Percentiles rank a stretch among this genome's conserved stretches.
phyloP scores from a whole-genome alignment of 2,113 vertebrate species.

The Gallinago paraguaiae region DNA sequence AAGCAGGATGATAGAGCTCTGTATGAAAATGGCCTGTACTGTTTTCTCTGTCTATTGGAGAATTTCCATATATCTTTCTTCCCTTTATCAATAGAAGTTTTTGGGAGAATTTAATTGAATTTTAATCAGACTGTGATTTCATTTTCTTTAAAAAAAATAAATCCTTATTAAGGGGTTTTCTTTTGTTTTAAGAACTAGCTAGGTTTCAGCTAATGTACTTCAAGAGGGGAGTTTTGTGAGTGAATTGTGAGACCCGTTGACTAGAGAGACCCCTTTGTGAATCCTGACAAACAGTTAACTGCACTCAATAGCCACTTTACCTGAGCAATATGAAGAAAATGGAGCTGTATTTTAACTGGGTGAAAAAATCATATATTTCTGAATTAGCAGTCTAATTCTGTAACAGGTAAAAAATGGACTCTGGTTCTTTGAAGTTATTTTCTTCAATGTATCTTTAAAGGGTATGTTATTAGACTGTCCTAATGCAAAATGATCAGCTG shows the following conservation, averaged over 20 bases:
- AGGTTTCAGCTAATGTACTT: not conserved
- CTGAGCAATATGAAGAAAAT: not conserved
- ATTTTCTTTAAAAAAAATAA: not conserved
- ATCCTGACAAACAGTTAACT: not conserved
- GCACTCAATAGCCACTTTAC: not conserved
- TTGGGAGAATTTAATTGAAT: not conserved
- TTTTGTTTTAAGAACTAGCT: not conserved
- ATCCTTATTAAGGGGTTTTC: not conserved
- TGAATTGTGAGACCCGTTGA: not conserved
- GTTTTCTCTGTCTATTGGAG: not conserved
- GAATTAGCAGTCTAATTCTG: conserved; percentile 34
- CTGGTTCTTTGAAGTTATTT: conserved; percentile 56
- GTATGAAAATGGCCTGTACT: not conserved
- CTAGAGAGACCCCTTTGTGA: not conserved
- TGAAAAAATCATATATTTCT: conserved; percentile 7
- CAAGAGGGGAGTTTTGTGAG: not conserved
- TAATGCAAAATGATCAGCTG: conserved; percentile 74
- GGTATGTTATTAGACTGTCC: conserved; percentile 59
- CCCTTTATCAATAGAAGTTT: not conserved
- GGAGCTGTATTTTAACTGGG: not conserved
- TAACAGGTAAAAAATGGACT: conserved; percentile 52
- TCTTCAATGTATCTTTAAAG: conserved; percentile 55
- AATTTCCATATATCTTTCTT: not conserved
- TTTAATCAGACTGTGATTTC: not conserved
- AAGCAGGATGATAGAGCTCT: not conserved